Conservation (phyloP, 2,888 invertebrate genomes). For the Pachliopta kotzebuea region DNA sequence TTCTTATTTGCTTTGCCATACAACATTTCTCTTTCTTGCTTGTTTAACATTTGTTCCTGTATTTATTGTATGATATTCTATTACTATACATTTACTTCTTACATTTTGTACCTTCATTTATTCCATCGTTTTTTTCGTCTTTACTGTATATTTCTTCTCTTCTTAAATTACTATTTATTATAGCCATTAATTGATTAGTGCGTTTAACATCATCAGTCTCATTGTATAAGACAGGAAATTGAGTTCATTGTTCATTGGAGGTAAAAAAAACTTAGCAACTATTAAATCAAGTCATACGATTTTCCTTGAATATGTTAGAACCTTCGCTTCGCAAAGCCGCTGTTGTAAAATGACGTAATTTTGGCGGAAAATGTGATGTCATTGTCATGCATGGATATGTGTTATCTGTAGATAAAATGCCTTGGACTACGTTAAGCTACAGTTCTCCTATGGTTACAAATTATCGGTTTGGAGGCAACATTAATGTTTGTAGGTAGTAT, state of each 20-base stretch:
- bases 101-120: no score
- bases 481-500: background rate
- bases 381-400: slow-evolving; percentile 10
- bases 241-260: no score
- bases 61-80: no score
- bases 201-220: background rate
- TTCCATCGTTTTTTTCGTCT: no score
- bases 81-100: no score
- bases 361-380: slow-evolving; percentile 10
- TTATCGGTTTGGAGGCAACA: slow-evolving; percentile 2
- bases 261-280: background rate
- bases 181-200: no score
- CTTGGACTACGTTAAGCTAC: background rate
- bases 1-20: no score
- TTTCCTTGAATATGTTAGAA: background rate
- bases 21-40: no score
- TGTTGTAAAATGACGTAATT: slow-evolving; percentile 16
- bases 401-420: slow-evolving; percentile 4
- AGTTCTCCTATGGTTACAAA: background rate
- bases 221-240: no score
- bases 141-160: no score
- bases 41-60: no score
- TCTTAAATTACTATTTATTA: no score
- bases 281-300: background rate
- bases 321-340: background rate